These are phyloP conservation scores for Chironomus tepperi DNA, from an alignment of 1,140 invertebrate genomes.

Conservation along the genomic window DNA sequence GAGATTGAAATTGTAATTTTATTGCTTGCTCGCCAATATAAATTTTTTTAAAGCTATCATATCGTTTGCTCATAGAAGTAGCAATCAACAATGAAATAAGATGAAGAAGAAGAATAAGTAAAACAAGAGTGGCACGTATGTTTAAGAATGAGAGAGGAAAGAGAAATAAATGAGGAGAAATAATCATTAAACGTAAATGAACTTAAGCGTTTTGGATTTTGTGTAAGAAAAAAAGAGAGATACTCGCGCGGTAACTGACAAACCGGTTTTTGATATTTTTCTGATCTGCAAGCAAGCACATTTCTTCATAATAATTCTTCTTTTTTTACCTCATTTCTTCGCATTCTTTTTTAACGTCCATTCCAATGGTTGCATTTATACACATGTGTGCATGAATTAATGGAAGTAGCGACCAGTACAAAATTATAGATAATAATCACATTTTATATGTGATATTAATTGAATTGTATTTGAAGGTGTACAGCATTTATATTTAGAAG, in stretches of 20 bases:
- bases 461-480: slow-evolving; percentile 1
- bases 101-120: background rate
- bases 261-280: background rate
- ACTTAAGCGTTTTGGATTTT: background rate
- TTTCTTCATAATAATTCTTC: background rate
- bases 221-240: background rate
- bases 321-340: background rate
- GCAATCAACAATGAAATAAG: background rate
- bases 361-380: background rate
- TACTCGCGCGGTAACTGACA: background rate
- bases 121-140: background rate
- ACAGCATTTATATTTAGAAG: no score
- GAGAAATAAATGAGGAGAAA: background rate
- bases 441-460: slow-evolving; percentile 3
- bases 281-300: background rate
- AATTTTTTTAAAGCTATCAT: slow-evolving; percentile 7
- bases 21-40: background rate
- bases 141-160: background rate
- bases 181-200: slow-evolving; percentile 23
- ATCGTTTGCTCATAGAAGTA: background rate
- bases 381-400: background rate
- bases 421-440: slow-evolving; percentile 10
- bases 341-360: background rate
- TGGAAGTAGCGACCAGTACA: slow-evolving; percentile 5
- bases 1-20: slow-evolving; percentile 1